Conservation (phyloP, 1,140 invertebrate genomes). For the Phthorimaea operculella region DNA sequence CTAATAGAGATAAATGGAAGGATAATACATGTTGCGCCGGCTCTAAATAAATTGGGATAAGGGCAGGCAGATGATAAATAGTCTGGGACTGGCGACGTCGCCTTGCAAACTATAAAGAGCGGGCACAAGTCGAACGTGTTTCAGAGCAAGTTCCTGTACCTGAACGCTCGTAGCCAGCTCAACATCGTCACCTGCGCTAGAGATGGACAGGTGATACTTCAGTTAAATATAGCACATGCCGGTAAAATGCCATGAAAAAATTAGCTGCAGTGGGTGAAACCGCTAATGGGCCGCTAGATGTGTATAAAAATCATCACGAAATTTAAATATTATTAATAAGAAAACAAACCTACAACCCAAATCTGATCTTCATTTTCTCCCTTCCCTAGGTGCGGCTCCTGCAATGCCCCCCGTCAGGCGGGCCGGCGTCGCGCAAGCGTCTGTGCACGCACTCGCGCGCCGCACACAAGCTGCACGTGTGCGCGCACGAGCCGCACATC, state of each 20-base stretch:
- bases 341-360: no score
- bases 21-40: no score
- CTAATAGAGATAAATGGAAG: no score
- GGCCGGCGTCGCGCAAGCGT: conserved; percentile 59
- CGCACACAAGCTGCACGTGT: conserved; percentile 83
- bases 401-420: conserved; percentile 58
- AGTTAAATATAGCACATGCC: no score
- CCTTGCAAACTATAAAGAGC: conserved; percentile 74
- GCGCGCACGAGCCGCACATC: conserved; percentile 78
- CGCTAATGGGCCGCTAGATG: no score
- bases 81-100: conserved; percentile 91
- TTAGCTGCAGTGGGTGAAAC: no score
- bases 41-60: no score
- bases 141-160: conserved; percentile 78
- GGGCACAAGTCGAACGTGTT: conserved; percentile 91
- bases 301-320: no score
- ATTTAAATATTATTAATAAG: no score
- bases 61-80: no score
- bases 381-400: conserved; percentile 56
- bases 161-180: conserved; percentile 74
- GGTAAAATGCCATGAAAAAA: no score
- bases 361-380: no score
- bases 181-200: conserved; percentile 88
- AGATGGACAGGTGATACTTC: conserved; percentile 85
- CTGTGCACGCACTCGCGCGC: conserved; percentile 78